Evolutionary conservation across 2,797 vertebrate genomes (phyloP).

Genomic region (Scolopax rusticola): DNA sequence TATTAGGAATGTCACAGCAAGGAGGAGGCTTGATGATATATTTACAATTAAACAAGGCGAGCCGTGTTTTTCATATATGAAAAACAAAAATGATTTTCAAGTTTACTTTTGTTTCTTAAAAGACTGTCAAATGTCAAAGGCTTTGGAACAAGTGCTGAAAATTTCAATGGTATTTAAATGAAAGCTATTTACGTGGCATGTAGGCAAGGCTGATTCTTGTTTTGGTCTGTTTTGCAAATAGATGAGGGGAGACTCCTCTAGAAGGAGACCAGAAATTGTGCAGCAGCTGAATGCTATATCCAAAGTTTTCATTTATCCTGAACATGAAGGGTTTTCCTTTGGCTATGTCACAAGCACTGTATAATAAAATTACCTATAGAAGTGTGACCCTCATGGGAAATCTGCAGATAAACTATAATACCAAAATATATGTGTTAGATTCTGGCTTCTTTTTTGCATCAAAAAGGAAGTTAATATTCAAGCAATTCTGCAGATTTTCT

Average conservation of each 20-base stretch:
- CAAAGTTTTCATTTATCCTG: background rate
- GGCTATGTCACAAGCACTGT: background rate
- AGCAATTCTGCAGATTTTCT: background rate
- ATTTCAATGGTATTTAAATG: background rate
- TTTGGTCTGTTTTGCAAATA: background rate
- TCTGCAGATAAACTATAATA: background rate
- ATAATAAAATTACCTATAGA: background rate
- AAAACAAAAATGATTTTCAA: conserved; percentile 19
- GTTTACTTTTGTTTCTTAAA: conserved; percentile 3
- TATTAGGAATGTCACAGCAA: background rate
- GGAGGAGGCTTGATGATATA: background rate
- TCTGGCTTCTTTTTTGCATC: background rate
- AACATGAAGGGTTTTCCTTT: background rate
- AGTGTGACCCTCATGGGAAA: background rate
- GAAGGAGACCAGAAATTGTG: background rate
- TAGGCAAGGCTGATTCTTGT: background rate
- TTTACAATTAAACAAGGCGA: conserved; percentile 27
- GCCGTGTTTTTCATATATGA: rapidly evolving
- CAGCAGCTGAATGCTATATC: background rate
- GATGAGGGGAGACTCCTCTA: background rate
- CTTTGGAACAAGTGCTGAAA: background rate
- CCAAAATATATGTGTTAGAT: background rate
- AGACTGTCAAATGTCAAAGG: background rate
- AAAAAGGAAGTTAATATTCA: background rate
- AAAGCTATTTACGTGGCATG: background rate